Conservation (phyloP, 2,797 vertebrate genomes). For the Florisuga fusca region DNA sequence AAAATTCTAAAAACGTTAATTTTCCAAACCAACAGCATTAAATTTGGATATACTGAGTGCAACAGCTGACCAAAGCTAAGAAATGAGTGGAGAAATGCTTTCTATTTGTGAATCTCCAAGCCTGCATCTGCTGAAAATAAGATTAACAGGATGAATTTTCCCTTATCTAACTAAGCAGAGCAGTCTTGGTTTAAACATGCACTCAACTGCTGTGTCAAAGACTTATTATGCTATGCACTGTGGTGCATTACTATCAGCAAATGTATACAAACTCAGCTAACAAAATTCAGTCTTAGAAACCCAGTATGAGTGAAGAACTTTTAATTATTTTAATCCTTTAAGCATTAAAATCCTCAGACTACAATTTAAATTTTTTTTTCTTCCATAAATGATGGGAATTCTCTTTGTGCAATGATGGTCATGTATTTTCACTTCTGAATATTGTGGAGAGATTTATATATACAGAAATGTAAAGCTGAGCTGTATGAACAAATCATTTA, state of each 20-base stretch:
- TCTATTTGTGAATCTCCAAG: background rate
- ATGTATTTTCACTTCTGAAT: background rate
- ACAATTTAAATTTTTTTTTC: background rate
- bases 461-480: background rate
- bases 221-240: background rate
- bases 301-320: background rate
- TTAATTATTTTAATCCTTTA: background rate
- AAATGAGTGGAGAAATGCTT: background rate
- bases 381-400: background rate
- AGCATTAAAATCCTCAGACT: background rate
- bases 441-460: background rate
- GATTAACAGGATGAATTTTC: background rate
- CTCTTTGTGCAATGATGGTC: background rate
- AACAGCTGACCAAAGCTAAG: background rate
- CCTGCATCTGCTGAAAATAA: background rate
- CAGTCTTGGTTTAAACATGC: background rate
- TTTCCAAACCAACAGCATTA: slow-evolving; percentile 49
- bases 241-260: background rate
- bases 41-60: background rate
- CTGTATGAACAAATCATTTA: background rate
- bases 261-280: background rate
- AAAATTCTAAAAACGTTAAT: background rate
- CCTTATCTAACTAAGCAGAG: slow-evolving; percentile 12
- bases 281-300: slow-evolving; percentile 19
- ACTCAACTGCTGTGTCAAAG: fast-evolving